phyloP scores from a whole-genome alignment of 2,888 invertebrate genomes.

The Hirtodrosophila histrioides region DNA sequence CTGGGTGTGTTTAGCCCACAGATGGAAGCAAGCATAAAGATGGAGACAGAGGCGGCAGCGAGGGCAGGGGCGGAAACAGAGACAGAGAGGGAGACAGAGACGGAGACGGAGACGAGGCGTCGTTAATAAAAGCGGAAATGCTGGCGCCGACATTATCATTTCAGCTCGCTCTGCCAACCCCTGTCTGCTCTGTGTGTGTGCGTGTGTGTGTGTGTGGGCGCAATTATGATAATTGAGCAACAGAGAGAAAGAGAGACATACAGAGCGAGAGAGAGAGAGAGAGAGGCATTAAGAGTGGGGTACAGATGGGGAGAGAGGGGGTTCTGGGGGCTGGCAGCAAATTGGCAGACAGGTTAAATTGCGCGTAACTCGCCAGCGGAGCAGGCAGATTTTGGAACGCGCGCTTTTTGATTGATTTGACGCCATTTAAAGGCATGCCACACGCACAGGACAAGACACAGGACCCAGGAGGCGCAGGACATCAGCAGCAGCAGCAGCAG shows the following conservation, averaged over 20 bases:
- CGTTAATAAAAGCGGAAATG: slow-evolving; percentile 78
- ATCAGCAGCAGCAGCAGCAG: background rate
- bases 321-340: slow-evolving; percentile 28
- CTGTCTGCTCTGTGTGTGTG: slow-evolving; percentile 2
- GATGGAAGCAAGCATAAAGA: background rate
- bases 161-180: slow-evolving; percentile 33
- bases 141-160: slow-evolving; percentile 81
- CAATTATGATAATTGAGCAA: slow-evolving; percentile 76
- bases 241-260: slow-evolving; percentile 10
- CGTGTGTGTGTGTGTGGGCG: slow-evolving; percentile 31
- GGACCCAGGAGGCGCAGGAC: no score
- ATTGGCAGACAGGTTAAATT: slow-evolving; percentile 73
- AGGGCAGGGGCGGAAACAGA: background rate
- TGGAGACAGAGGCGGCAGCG: background rate
- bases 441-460: background rate
- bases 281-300: background rate
- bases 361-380: slow-evolving; percentile 62
- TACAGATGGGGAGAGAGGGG: background rate
- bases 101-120: slow-evolving; percentile 39
- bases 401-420: slow-evolving; percentile 52
- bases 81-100: slow-evolving; percentile 1
- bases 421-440: slow-evolving; percentile 45
- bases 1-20: slow-evolving; percentile 51
- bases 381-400: slow-evolving; percentile 34
- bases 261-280: background rate